Evolutionary conservation across 2,888 invertebrate genomes (phyloP).

Genomic region (Parnassius apollo): DNA sequence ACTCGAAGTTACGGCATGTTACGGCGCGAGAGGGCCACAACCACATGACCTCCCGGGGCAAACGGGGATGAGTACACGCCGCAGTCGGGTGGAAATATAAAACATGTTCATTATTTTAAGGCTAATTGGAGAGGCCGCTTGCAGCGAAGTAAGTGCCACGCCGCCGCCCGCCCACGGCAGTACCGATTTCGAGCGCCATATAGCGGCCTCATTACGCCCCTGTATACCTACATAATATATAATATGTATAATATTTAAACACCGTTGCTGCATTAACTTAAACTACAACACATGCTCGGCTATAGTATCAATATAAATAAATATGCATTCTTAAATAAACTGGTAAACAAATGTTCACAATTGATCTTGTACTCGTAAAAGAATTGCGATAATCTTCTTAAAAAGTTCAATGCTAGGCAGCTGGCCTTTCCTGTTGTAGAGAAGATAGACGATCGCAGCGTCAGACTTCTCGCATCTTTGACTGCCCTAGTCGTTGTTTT

Average conservation of each 20-base stretch:
- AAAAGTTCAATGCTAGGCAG: no score
- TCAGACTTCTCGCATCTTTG: no score
- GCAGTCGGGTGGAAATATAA: slow-evolving; percentile 78
- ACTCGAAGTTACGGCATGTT: slow-evolving; percentile 50
- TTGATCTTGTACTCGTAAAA: no score
- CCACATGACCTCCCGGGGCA: slow-evolving; percentile 76
- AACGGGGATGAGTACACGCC: slow-evolving; percentile 74
- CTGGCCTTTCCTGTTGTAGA: no score
- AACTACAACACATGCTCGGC: slow-evolving; percentile 43
- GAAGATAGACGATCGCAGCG: no score
- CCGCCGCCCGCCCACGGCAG: slow-evolving; percentile 70
- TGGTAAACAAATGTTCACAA: no score
- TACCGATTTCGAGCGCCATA: slow-evolving; percentile 66
- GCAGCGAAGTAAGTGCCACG: slow-evolving; percentile 57
- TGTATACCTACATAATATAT: neutral
- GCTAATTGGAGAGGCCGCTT: slow-evolving; percentile 80
- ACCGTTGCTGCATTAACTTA: slow-evolving; percentile 74
- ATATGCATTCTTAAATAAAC: no score
- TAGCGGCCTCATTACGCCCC: slow-evolving; percentile 66
- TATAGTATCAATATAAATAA: slow-evolving; percentile 1
- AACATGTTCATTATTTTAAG: slow-evolving; percentile 82
- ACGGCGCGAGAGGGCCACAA: slow-evolving; percentile 50
- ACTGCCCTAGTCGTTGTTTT: no score
- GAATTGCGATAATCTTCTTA: no score
- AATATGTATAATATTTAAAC: slow-evolving; percentile 61